Percentiles rank a stretch among this genome's conserved stretches.
Conservation (phyloP, 2,113 vertebrate species). For the Campylomormyrus tamandua region DNA sequence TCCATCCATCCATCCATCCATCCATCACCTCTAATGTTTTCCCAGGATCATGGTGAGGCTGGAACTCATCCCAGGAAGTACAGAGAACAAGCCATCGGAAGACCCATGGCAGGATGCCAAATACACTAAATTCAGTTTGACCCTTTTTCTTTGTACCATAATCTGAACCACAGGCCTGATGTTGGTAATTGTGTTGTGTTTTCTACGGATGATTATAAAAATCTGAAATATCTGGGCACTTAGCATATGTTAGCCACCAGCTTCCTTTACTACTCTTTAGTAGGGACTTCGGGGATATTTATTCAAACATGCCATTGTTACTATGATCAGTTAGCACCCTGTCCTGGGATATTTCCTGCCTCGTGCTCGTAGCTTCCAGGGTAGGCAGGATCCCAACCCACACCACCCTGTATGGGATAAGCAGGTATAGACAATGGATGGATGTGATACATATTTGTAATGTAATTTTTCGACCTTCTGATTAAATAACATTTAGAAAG, state of each 20-base stretch:
- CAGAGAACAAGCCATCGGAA: neutral
- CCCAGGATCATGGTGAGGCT: neutral
- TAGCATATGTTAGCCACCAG: neutral
- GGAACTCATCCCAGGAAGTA: neutral
- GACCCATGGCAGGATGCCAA: neutral
- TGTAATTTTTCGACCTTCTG: neutral
- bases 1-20: neutral
- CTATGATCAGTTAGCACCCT: neutral
- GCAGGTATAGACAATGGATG: neutral
- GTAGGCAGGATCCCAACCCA: neutral
- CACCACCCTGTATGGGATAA: neutral
- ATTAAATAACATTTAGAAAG: neutral
- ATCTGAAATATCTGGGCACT: neutral
- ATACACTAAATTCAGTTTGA: neutral
- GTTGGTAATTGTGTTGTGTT: neutral
- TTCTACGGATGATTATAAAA: neutral
- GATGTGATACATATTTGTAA: neutral
- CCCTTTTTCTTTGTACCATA: neutral
- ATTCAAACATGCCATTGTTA: neutral
- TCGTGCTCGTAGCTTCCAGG: neutral
- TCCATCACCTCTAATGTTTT: neutral
- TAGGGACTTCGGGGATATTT: neutral
- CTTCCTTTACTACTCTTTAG: conserved; percentile 4
- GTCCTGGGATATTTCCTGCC: neutral
- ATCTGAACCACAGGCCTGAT: neutral